Base-by-base conservation (phyloP, 2,113 vertebrate species). In the Cyanoderma ruficeps region DNA sequence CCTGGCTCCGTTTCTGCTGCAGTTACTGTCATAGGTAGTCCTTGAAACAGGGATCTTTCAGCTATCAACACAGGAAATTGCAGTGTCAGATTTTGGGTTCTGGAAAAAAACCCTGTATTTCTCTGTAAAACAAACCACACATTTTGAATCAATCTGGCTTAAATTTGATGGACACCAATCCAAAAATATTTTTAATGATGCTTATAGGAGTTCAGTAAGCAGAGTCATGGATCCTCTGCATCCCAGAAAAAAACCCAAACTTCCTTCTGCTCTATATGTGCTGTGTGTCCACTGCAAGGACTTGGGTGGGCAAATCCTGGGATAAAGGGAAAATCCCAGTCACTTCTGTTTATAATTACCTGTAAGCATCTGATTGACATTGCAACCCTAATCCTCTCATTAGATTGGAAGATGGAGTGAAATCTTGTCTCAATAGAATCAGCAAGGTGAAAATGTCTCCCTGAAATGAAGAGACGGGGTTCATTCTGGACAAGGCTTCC, bases 201-300 rank as follows among this genome's bases (percentile, higher is more conserved):
- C 33, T 59, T 10, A 24, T 27, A 46, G 7, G 5, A 10, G 4
- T 46, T 15, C 16, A 67, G 12, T 64, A 68, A 67, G 35, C 22
- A 56, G 42, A 74, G 25, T 24, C 18, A 30, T 14, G 8, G 47
- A 33, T 67, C 25, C 10, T 16, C 28, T 57, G 16, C 28, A 41
- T 46, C 47, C 24, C 50, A 70, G 47, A 24, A 25, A 46, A 52
- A 14, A 8, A 0, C 2, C 2, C n/a, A 59, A 42, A 39, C 17
- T 31, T 42, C 21, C 14, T 57, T 68, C 50, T 2, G 0, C 27
- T 60, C 13, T 41, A 0, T 16, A 7, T 41, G 19, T 31, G 11
- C 52, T 39, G 10, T 63, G 27, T 67, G 42, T 39, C 31, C 13
- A 4, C 31, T 56, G 8, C 39, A 64, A 71, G 28, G 35, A 44